A percentile compares a stretch with the other conserved stretches of the same genome.
Evolutionary conservation across 2,113 vertebrate species (phyloP).

Genomic region (Cariama cristata): DNA sequence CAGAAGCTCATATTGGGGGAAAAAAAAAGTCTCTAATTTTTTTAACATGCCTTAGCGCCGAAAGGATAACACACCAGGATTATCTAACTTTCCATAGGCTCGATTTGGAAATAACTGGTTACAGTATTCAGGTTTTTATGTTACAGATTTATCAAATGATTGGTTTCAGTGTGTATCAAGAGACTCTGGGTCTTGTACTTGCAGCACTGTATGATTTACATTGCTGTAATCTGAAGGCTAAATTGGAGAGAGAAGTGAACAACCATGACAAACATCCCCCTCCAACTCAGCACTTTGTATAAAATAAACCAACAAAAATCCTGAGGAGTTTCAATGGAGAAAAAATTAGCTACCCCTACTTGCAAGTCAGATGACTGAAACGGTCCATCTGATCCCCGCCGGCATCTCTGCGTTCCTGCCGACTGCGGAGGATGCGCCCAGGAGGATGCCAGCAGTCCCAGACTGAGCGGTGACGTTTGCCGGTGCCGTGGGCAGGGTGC

Average conservation of each 20-base stretch:
- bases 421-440: rapidly evolving
- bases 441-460: rapidly evolving
- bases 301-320: constrained; percentile 39
- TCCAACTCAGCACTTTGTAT: constrained; percentile 32
- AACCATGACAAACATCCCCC: constrained; percentile 31
- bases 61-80: background rate
- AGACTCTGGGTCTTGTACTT: background rate
- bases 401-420: background rate
- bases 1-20: background rate
- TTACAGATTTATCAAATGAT: background rate
- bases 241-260: constrained; percentile 35
- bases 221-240: constrained; percentile 33
- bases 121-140: background rate
- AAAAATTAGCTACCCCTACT: constrained; percentile 57
- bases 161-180: background rate
- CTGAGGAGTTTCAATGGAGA: constrained; percentile 45
- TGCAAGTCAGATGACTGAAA: constrained; percentile 60
- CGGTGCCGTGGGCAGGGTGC: background rate
- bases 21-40: background rate
- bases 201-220: constrained; percentile 53
- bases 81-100: background rate
- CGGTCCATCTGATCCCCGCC: constrained; percentile 3
- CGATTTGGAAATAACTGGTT: background rate
- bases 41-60: background rate
- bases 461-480: background rate